Evolutionary conservation across 2,797 vertebrate species (phyloP).

Genomic region (Bufotes viridis): DNA sequence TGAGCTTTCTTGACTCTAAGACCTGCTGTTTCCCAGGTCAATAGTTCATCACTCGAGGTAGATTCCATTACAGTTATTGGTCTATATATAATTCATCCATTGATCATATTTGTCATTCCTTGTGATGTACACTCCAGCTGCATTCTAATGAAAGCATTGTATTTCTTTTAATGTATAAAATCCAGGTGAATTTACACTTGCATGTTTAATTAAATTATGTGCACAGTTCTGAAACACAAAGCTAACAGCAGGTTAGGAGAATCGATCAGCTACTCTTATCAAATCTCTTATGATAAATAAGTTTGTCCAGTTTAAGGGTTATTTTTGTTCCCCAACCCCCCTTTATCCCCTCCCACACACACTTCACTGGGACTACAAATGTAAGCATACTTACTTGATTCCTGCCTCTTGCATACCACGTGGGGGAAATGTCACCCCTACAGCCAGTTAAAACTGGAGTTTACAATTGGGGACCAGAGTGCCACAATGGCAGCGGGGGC

Average conservation of each 20-base stretch:
- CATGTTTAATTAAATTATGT: neutral
- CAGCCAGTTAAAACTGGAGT: no score
- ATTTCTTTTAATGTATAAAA: neutral
- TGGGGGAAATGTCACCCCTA: no score
- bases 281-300: neutral
- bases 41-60: slow-evolving; percentile 32
- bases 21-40: slow-evolving; percentile 34
- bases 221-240: neutral
- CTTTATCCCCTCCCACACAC: no score
- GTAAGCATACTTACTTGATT: no score
- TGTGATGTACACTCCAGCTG: neutral
- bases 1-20: neutral
- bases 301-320: no score
- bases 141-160: slow-evolving; percentile 34
- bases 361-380: no score
- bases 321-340: no score
- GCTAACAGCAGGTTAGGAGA: neutral
- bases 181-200: neutral
- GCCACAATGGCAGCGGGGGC: no score
- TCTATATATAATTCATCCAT: slow-evolving; percentile 37
- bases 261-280: neutral
- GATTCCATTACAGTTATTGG: slow-evolving; percentile 26
- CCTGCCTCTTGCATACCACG: no score
- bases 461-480: no score
- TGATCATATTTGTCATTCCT: slow-evolving; percentile 42